Evolutionary conservation across 2,113 vertebrate genomes (phyloP).

Genomic region (Odontesthes bonariensis): DNA sequence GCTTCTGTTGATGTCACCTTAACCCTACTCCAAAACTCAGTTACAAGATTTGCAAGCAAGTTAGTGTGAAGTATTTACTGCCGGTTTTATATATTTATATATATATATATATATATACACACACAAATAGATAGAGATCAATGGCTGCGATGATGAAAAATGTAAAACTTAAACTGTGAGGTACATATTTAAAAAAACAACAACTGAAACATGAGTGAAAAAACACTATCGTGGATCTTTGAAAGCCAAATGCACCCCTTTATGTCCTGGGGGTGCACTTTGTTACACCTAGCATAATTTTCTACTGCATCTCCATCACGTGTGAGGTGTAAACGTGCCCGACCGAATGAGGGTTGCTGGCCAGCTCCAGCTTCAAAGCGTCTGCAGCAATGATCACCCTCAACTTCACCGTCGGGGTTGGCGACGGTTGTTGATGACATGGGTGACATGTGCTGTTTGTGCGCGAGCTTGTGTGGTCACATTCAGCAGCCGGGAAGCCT

Average conservation of each 20-base stretch:
- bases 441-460: conserved; percentile 56
- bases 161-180: too few species aligned
- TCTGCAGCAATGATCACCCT: conserved; percentile 31
- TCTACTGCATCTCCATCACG: not conserved
- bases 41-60: too few species aligned
- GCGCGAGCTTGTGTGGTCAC: conserved; percentile 74
- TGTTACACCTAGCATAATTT: conserved; percentile 4
- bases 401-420: conserved; percentile 24
- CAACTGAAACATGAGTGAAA: not conserved
- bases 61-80: too few species aligned
- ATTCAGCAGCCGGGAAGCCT: conserved; percentile 64
- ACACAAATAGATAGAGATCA: conserved; percentile 4
- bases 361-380: conserved; percentile 26
- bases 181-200: not conserved
- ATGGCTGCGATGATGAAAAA: not conserved
- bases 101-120: too few species aligned
- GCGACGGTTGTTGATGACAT: conserved; percentile 37
- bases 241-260: not conserved
- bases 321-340: conserved; percentile 3
- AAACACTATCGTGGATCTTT: not conserved
- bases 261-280: conserved; percentile 28
- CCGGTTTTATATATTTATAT: too few species aligned
- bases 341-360: conserved; percentile 5
- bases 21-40: not conserved
- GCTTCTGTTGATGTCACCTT: too few species aligned